Evolutionary conservation across 2,113 vertebrate genomes (phyloP).

Genomic region (Narcine bancroftii): DNA sequence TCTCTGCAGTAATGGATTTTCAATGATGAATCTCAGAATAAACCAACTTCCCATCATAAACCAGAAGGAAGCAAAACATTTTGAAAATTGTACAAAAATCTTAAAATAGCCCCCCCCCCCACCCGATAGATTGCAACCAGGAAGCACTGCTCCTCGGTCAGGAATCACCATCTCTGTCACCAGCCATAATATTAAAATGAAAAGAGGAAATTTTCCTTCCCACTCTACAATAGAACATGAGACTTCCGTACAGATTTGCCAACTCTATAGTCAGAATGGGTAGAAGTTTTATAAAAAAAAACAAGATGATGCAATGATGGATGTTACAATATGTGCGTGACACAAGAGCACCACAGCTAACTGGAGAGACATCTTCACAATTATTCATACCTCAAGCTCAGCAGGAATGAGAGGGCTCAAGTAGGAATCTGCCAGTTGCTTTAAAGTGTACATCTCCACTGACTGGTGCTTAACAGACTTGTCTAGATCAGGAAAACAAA

Average conservation of each 20-base stretch:
- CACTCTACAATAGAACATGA: background rate
- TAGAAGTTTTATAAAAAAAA: background rate
- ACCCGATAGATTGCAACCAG: background rate
- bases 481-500: slow-evolving; percentile 45
- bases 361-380: background rate
- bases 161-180: background rate
- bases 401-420: slow-evolving; percentile 56
- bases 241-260: background rate
- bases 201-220: background rate
- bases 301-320: background rate
- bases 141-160: background rate
- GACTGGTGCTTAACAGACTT: slow-evolving; percentile 50
- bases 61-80: background rate
- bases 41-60: background rate
- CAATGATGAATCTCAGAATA: background rate
- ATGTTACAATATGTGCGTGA: background rate
- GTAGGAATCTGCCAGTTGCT: slow-evolving; percentile 50
- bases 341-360: background rate
- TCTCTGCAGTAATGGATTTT: background rate
- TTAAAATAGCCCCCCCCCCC: background rate
- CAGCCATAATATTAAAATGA: background rate
- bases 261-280: too few relatives aligned
- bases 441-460: slow-evolving; percentile 43
- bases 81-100: background rate
- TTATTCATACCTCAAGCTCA: slow-evolving; percentile 57